Conservation (phyloP, 2,797 vertebrate genomes). For the Bovichtus diacanthus region DNA sequence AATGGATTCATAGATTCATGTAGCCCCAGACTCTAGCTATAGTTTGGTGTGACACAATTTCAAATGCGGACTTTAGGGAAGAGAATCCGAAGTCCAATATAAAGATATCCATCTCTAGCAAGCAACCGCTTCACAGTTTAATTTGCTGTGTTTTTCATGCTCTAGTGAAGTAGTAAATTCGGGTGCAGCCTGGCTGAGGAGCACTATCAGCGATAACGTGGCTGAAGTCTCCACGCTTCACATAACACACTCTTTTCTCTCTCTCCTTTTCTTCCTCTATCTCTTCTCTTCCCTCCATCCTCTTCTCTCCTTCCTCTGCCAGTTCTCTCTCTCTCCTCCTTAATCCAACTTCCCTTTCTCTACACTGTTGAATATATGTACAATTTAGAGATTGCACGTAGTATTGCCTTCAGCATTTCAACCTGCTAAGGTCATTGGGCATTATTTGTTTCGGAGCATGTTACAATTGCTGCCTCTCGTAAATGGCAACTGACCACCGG, state of each 20-base stretch:
- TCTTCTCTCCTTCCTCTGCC: slow-evolving; percentile 48
- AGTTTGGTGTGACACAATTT: slow-evolving; percentile 83
- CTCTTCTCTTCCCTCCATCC: slow-evolving; percentile 67
- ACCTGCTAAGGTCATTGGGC: slow-evolving; percentile 53
- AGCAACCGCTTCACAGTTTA: slow-evolving; percentile 93
- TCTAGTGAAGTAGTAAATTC: slow-evolving; percentile 97
- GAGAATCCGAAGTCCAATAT: slow-evolving; percentile 91
- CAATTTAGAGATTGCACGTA: slow-evolving; percentile 51
- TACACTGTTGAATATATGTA: slow-evolving; percentile 61
- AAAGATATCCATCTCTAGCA: slow-evolving; percentile 95
- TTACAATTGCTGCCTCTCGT: slow-evolving; percentile 30
- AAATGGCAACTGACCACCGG: slow-evolving; percentile 42
- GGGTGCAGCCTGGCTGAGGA: slow-evolving; percentile 88
- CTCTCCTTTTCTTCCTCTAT: slow-evolving; percentile 71
- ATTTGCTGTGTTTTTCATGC: slow-evolving; percentile 96
- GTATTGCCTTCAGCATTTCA: slow-evolving; percentile 47
- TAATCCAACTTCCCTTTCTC: slow-evolving; percentile 60
- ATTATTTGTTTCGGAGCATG: slow-evolving; percentile 59
- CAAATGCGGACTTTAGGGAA: slow-evolving; percentile 81
- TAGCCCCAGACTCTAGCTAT: slow-evolving; percentile 65
- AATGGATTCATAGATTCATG: slow-evolving; percentile 76
- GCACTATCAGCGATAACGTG: slow-evolving; percentile 94
- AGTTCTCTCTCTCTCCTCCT: slow-evolving; percentile 51
- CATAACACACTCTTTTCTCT: slow-evolving; percentile 79
- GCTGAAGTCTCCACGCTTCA: slow-evolving; percentile 93